Base-by-base conservation (phyloP, 64 coral and sea anemone species). In the Montipora sp. region DNA sequence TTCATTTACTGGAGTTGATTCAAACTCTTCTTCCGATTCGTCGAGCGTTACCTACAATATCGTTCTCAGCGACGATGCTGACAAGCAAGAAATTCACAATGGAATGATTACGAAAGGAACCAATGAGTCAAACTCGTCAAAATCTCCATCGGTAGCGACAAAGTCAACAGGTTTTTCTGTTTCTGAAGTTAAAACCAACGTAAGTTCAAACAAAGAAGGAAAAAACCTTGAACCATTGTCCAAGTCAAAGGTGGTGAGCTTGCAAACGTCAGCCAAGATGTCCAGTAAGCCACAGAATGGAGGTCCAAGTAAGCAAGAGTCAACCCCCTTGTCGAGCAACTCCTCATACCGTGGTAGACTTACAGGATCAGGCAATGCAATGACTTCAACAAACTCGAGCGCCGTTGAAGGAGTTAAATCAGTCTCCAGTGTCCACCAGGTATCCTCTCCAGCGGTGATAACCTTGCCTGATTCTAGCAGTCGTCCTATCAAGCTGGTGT, bases 401-500 rank as follows among this genome's bases (percentile, higher is more conserved):
- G 3, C 18, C 46, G 18, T 50, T 19, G 18, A 19, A 21, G 63
- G 7, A 12, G 47, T 65, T 43, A 11, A 11, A 14, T 50, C 61
- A 47, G 46, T 21, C 4, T 50, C 63, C 68, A n/a, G 68, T 71
- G 44, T 85, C 4, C 82, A 85, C 47, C 82, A 71, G 3, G 19
- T 85, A 11, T 19, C 18, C 1, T 85, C 82, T 12, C 82, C 82
- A 71, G 82, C 82, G 21, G 12, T 85, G 9, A 85, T 85, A 15
- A 71, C 46, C 3, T 72, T 85, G 82, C 82, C 82, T 8, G 71
- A 46, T 72, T 10, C 82, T 11, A 85, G 47, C 46, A 85, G 65
- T 50, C 82, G 65, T 48, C 82, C 82, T 10, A 85, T 85, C 11
- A 85, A 85, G 82, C 65, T 85, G 21, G 63, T 85, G 47, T 71